Evolutionary conservation across 2,797 vertebrate genomes (phyloP), one percentile per base, ranked within the genome.

Genomic region (Oreochromis grahami): DNA sequence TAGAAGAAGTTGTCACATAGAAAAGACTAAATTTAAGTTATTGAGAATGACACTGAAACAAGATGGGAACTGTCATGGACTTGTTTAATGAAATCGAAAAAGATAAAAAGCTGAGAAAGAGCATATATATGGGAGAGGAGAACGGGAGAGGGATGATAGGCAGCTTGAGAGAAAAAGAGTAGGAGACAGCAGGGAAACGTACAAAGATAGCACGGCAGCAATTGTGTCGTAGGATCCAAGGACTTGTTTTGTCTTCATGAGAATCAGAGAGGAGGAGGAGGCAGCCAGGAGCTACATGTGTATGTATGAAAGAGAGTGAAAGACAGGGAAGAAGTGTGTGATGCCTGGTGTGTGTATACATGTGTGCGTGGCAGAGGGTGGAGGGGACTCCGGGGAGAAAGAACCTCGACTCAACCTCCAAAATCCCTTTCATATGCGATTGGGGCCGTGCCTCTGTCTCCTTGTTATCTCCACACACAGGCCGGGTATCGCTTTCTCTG

Each of bases 371-470:
- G 41, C 2, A 4, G 76, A 80, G 87, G 83, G 81, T 80, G 85
- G 84, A 68, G 72, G 74, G 65, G 86, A 89, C 90, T 90, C 87
- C 10, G 58, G 89, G 90, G 92, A 84, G 74, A 80, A 80, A 79
- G 86, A 93, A 78, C 70, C 83, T 84, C 76, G n/a, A 81, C 76
- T 86, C 88, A 91, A 79, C 86, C 91, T 91, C 83, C 58, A 87
- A 86, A 93, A 91, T 85, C 86, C 82, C 89, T 94, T 94, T 94
- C 87, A 94, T 93, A 91, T 93, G 88, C 45, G 90, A 88, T 87
- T 87, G 84, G 79, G 84, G 84, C 82, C 78, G 84, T 63, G 84
- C 80, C 58, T 85, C 89, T 77, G 90, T 90, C 90, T 94, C 87
- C 89, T 87, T 48, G 81, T 94, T 95, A 95, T 95, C 94, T 92